Conservation (phyloP, 2,797 vertebrate species). For the Cossypha niveicapilla region DNA sequence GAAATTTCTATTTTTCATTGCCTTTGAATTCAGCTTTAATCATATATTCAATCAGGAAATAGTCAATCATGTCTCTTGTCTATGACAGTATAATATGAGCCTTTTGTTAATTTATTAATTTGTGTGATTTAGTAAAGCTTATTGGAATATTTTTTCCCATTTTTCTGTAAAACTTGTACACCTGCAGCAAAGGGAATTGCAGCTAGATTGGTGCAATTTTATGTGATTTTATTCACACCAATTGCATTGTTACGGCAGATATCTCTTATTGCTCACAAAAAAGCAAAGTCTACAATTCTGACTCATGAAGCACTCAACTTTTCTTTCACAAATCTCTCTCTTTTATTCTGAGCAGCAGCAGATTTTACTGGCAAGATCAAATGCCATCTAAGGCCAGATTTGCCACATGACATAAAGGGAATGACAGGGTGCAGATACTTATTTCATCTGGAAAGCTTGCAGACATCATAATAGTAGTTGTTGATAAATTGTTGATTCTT, state of each 20-base stretch:
- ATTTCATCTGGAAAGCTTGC: neutral
- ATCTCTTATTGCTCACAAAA: neutral
- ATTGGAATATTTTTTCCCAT: neutral
- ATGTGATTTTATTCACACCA: neutral
- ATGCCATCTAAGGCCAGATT: neutral
- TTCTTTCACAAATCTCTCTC: neutral
- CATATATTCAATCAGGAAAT: neutral
- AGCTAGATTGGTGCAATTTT: neutral
- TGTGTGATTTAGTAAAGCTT: neutral
- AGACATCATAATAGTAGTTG: neutral
- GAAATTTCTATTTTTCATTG: neutral
- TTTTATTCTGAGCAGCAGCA: neutral
- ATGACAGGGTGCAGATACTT: neutral
- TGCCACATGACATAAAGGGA: neutral
- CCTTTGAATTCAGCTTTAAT: neutral
- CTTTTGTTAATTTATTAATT: neutral
- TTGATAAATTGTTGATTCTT: neutral
- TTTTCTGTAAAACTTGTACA: neutral
- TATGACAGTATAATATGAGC: neutral
- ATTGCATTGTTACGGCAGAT: neutral
- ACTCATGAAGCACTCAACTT: neutral
- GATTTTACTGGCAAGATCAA: slow-evolving; percentile 2
- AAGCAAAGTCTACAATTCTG: neutral
- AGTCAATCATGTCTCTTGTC: neutral
- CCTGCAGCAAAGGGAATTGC: neutral